Percentiles rank a stretch among this genome's conserved stretches.
Conservation (phyloP, 2,888 invertebrate genomes). For the Melanostoma scalare region DNA sequence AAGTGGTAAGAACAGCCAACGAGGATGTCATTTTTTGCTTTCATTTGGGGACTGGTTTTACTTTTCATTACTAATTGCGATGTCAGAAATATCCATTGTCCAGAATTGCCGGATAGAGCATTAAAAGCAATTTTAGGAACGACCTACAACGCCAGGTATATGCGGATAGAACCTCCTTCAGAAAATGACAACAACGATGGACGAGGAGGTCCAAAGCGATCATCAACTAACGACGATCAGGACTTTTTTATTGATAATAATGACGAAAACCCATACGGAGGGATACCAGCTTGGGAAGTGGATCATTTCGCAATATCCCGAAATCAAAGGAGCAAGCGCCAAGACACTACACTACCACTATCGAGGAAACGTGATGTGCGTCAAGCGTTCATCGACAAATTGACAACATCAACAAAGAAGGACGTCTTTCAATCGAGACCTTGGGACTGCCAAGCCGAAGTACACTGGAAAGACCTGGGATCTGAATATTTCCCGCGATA, state of each 20-base stretch:
- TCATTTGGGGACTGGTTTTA: constrained; percentile 27
- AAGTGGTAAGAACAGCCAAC: constrained; percentile 37
- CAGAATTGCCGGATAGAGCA: constrained; percentile 76
- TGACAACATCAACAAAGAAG: constrained; percentile 53
- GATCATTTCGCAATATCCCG: constrained; percentile 75
- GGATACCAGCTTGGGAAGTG: constrained; percentile 78
- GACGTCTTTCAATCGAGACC: constrained; percentile 78
- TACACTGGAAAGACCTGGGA: constrained; percentile 84
- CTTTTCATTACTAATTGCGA: constrained; percentile 20
- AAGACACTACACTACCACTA: neutral
- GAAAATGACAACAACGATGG: constrained; percentile 39
- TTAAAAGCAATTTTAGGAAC: constrained; percentile 82
- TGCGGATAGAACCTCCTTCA: constrained; percentile 81
- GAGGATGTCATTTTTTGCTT: constrained; percentile 17
- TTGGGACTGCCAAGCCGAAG: constrained; percentile 83
- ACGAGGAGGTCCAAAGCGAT: constrained; percentile 75
- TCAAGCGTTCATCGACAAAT: constrained; percentile 43
- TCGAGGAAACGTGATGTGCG: constrained; percentile 46
- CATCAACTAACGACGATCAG: constrained; percentile 71
- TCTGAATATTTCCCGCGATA: constrained; percentile 84
- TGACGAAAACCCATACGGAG: constrained; percentile 73
- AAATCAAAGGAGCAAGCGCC: constrained; percentile 56
- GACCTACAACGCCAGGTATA: constrained; percentile 82
- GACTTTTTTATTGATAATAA: constrained; percentile 82
- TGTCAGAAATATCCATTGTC: constrained; percentile 73